These are phyloP conservation scores for Danionella cerebrum DNA, from an alignment of 2,113 vertebrate species.

Conservation along the genomic window DNA sequence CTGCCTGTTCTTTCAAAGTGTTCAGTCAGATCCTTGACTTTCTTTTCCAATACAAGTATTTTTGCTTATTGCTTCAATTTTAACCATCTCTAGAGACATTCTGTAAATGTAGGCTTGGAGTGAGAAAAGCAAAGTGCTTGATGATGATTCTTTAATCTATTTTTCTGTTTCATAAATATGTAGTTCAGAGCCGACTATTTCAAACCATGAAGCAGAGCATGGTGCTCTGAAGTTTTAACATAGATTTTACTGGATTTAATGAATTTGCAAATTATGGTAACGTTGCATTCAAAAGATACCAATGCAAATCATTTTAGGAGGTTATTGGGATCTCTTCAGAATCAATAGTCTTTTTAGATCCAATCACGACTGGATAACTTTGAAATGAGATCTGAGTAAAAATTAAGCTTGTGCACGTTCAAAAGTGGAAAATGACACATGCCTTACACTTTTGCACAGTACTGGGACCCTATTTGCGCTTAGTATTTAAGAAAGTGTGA, in stretches of 20 bases:
- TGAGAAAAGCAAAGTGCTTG: conserved; percentile 18
- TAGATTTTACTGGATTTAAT: too few species aligned
- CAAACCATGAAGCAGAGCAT: conserved; percentile 15
- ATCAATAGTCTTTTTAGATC: too few species aligned
- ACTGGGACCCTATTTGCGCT: too few species aligned
- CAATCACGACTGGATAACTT: neutral
- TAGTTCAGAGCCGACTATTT: conserved; percentile 40
- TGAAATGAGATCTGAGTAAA: neutral
- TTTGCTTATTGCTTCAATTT: conserved; percentile 39
- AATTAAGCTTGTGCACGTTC: too few species aligned
- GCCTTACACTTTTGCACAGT: too few species aligned
- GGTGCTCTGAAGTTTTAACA: too few species aligned
- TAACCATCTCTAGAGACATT: conserved; percentile 29
- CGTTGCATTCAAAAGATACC: too few species aligned
- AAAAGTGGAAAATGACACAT: too few species aligned
- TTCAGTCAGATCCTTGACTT: too few species aligned
- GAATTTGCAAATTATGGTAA: too few species aligned
- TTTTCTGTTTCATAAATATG: conserved; percentile 44
- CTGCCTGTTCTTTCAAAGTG: too few species aligned
- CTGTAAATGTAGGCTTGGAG: conserved; percentile 11
- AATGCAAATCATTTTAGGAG: neutral
- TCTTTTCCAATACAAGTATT: conserved; percentile 50
- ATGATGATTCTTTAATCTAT: conserved; percentile 45
- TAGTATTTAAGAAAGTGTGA: too few species aligned
- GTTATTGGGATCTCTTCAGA: neutral